These are phyloP conservation scores for Cydia splendana DNA, from an alignment of 1,140 invertebrate genomes.

Conservation along the genomic window DNA sequence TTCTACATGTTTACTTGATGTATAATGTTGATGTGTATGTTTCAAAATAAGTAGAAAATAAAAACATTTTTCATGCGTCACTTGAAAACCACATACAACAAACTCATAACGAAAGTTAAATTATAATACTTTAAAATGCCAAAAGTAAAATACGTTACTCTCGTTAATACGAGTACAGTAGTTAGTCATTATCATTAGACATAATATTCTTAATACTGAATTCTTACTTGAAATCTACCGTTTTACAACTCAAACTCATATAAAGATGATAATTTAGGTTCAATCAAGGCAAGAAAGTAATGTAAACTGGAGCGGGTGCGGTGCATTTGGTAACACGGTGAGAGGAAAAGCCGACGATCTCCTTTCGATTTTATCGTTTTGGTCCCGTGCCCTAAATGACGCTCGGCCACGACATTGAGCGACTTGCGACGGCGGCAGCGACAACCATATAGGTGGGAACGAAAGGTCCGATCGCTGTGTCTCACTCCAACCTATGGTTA, in stretches of 20 bases:
- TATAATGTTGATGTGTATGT: too few relatives aligned
- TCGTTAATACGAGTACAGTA: too few relatives aligned
- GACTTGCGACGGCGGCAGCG: too few relatives aligned
- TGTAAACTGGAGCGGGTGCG: slow-evolving; percentile 10
- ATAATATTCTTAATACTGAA: too few relatives aligned
- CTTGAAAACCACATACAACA: not conserved
- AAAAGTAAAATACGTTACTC: too few relatives aligned
- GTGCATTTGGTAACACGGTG: slow-evolving; percentile 24
- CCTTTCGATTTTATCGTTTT: slow-evolving; percentile 42
- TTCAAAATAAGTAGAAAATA: not conserved
- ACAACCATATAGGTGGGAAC: too few relatives aligned
- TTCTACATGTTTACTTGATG: not conserved
- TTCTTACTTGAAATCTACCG: not conserved
- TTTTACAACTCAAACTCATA: not conserved
- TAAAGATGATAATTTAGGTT: not conserved
- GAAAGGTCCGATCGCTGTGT: too few relatives aligned
- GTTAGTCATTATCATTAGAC: too few relatives aligned
- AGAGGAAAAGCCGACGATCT: slow-evolving; percentile 44
- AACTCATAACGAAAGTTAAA: too few relatives aligned
- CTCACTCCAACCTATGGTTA: too few relatives aligned
- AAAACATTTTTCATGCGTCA: not conserved
- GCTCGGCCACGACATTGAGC: not conserved
- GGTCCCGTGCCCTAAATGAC: slow-evolving; percentile 20
- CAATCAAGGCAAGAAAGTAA: slow-evolving; percentile 13
- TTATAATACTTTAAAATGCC: too few relatives aligned